Evolutionary conservation across 1,140 invertebrate species (phyloP).

Genomic region (Pemphigus obesinymphae): DNA sequence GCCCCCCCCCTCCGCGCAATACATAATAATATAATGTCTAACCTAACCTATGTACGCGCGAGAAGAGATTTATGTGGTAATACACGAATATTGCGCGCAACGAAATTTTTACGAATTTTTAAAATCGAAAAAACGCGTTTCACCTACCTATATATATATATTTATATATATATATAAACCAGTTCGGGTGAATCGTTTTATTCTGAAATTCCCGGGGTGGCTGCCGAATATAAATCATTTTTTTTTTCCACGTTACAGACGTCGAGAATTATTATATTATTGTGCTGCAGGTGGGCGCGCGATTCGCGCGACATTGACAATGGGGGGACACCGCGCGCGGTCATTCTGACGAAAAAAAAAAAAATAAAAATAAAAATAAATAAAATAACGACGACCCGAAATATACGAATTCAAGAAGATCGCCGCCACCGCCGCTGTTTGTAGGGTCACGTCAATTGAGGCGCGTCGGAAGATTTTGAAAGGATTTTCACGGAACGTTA

Average conservation of each 20-base stretch:
- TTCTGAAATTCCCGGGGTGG: background rate
- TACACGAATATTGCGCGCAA: background rate
- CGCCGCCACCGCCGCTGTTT: background rate
- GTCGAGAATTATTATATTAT: too few species aligned
- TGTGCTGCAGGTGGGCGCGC: background rate
- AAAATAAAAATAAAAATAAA: background rate
- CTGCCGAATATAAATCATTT: constrained; percentile 6
- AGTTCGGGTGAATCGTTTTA: background rate
- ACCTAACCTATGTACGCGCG: background rate
- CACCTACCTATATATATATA: background rate
- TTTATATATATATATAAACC: background rate
- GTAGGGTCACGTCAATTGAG: background rate
- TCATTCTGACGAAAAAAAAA: background rate
- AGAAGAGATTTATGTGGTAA: background rate
- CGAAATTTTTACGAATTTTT: background rate
- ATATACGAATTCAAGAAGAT: background rate
- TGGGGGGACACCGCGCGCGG: background rate
- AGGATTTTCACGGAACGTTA: background rate
- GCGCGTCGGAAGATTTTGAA: background rate
- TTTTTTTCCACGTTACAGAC: background rate
- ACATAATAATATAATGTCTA: too few species aligned
- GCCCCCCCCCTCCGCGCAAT: background rate
- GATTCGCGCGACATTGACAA: constrained; percentile 3
- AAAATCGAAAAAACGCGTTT: background rate
- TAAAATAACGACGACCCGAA: background rate